These are phyloP conservation scores for Myxocyprinus asiaticus DNA, from an alignment of 2,113 vertebrate genomes.

Conservation along the genomic window DNA sequence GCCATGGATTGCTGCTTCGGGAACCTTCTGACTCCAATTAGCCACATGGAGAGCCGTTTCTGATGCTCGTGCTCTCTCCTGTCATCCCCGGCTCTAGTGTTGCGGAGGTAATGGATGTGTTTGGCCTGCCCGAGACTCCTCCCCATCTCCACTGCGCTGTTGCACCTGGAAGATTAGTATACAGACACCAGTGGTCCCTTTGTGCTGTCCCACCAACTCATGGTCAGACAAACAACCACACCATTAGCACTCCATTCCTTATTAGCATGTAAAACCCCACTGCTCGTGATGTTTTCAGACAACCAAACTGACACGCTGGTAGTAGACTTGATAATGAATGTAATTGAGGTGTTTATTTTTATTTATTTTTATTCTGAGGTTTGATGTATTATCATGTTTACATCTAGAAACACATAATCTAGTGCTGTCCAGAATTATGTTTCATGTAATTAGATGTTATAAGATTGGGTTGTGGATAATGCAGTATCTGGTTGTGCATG, in stretches of 20 bases:
- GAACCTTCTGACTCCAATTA: conserved; percentile 41
- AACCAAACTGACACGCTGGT: conserved; percentile 7
- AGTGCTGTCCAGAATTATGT: neutral
- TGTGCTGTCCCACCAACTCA: conserved; percentile 24
- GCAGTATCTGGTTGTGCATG: neutral
- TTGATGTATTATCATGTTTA: neutral
- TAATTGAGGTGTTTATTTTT: conserved; percentile 35
- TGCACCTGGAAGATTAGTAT: conserved; percentile 57
- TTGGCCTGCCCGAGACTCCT: too few relatives aligned
- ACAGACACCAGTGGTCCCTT: conserved; percentile 24
- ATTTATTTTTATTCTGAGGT: conserved; percentile 16
- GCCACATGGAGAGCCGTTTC: conserved; percentile 31
- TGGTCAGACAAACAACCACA: conserved; percentile 56
- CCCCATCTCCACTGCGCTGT: neutral
- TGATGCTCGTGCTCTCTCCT: conserved; percentile 2
- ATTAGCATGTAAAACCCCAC: conserved; percentile 34
- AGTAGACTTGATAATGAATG: conserved; percentile 32
- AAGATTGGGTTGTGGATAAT: neutral
- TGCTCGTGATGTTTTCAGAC: neutral
- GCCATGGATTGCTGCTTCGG: conserved; percentile 26
- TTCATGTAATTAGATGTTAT: neutral
- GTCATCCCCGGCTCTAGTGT: conserved; percentile 10
- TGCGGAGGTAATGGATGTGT: conserved; percentile 1
- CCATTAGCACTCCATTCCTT: conserved; percentile 52
- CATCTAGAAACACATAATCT: neutral